Evolutionary conservation across 2,797 vertebrate species (phyloP), one percentile per base, ranked within the genome.

Genomic region (Pampus argenteus): DNA sequence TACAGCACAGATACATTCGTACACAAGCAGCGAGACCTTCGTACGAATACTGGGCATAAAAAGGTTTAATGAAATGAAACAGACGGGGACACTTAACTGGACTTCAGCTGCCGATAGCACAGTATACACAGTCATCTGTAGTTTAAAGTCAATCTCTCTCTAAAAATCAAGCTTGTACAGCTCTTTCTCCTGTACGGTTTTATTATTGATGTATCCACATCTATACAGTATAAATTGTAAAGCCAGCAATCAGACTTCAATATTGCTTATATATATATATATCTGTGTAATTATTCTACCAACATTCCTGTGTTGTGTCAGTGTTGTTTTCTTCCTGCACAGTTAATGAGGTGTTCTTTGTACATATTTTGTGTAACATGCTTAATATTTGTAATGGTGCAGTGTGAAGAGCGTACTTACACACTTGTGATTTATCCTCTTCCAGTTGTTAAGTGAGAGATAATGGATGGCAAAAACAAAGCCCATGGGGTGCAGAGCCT

Each of bases 1-100:
- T 23, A 52, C 45, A 71, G 48, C 42, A 72, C 44, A 26, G 28
- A n/a, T n/a, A n/a, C n/a, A n/a, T 48, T 70, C 60, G 18, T 50
- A 55, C 47, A 65, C 15, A 54, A 40, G 60, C 71, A 49, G 20
- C 1, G 17, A 56, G 22, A 49, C 45, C 20, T 9, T 67, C 14
- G 15, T 29, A 10, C 45, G 26, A 71, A 59, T 63, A 70, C 45
- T 63, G 29, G 28, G 58, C 25, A 31, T 1, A 38, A 65, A 1
- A 62, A 7, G 25, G 36, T 57, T 42, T 36, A 34, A 60, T 63
- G 44, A 49, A 56, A 57, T 23, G n/a, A 65, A 54, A 55, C 60
- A 22, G 58, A 62, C 58, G 57, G 48, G 56, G 36, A 71, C 6
- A 31, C 57, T 31, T 49, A 69, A 34, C 36, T 66, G 50, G 34